A percentile compares a stretch with the other conserved stretches of the same genome.
These are phyloP conservation scores for Oncorhynchus gorbuscha DNA, from an alignment of 2,113 vertebrate genomes.

Conservation along the genomic window DNA sequence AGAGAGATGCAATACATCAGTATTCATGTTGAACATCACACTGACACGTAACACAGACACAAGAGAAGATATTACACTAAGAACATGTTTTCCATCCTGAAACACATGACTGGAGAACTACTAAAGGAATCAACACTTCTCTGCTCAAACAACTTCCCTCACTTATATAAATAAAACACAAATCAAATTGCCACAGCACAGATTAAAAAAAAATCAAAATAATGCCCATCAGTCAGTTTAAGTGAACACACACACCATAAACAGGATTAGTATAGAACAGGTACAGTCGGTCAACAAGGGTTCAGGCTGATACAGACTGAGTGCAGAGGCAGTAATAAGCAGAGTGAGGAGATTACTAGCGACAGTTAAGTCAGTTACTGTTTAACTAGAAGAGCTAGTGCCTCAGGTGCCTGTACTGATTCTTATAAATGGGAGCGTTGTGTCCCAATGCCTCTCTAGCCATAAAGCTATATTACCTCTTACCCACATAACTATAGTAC, in stretches of 20 bases:
- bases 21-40: not conserved
- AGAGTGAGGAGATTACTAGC: not conserved
- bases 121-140: no score
- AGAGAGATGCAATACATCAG: not conserved
- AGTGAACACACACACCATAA: not conserved
- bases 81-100: no score
- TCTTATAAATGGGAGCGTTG: constrained; percentile 3
- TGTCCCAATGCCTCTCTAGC: not conserved
- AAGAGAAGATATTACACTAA: no score
- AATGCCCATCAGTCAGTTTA: no score
- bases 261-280: not conserved
- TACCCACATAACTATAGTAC: no score
- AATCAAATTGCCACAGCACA: not conserved
- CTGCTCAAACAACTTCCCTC: no score
- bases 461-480: no score
- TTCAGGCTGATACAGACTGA: not conserved
- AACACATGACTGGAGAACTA: no score
- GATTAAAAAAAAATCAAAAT: no score
- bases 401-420: constrained; percentile 13
- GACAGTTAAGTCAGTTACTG: not conserved
- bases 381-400: constrained; percentile 12
- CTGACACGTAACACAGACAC: not conserved
- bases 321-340: not conserved
- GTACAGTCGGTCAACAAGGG: not conserved
- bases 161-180: not conserved